Evolutionary conservation across 2,888 invertebrate species (phyloP), one percentile per base, ranked within the genome.

Genomic region (Matsumyia berberina): DNA sequence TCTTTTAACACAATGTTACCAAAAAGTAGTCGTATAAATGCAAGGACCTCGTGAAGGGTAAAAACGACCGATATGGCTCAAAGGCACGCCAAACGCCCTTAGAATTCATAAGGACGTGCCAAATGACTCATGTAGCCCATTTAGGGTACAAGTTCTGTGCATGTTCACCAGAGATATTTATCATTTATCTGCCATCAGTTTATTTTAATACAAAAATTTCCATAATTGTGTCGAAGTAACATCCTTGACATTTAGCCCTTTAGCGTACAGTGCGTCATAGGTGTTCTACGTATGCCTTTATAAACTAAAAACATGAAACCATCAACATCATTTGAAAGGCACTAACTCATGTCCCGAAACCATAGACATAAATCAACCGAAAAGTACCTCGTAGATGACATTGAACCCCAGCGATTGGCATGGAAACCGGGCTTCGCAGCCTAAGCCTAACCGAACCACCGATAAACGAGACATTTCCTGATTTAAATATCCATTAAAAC

Each of bases 401-500:
- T 77, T 82, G 82, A 82, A 82, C 77, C 58, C 53, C 58, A 58
- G 33, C 46, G 39, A 29, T 53, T 33, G 35, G 5, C 51, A 58
- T 55, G 31, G n/a, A 62, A 51, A 57, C 69, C 2, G 9, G 39
- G 6, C 9, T 39, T 42, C 44, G 9, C 8, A 72, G 31, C 60
- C 33, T 2, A 7, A 35, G 17, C 2, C 55, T n/a, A 53, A 60
- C 58, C 6, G 44, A 62, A 62, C 46, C 37, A 15, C 44, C 29
- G 35, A 73, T 60, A 66, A 69, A 55, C 15, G 39, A 60, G 57
- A 70, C 72, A 60, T 77, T 53, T 60, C 29, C 17, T 58, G 46
- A 72, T 72, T 73, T 73, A 73, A 83, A 51, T 72, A 67, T 17
- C 46, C 51, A 83, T 83, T 73, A 53, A 73, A 83, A 55, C n/a